Evolutionary conservation across 2,113 vertebrate genomes (phyloP).

Genomic region (Phrynosoma platyrhinos): DNA sequence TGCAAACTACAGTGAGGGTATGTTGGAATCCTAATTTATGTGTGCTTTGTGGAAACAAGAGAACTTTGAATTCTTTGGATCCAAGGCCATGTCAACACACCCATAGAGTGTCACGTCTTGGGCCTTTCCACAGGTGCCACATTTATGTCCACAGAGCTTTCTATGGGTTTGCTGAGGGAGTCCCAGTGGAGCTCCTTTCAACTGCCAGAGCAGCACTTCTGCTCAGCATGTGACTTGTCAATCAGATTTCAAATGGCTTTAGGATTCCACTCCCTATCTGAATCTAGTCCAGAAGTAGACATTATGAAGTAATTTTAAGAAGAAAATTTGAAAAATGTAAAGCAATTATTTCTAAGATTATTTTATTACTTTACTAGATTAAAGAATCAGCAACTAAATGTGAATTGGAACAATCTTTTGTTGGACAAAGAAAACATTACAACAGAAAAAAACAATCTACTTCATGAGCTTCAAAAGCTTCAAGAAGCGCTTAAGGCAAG

Average conservation of each 20-base stretch:
- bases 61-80: no score
- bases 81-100: no score
- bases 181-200: background rate
- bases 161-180: background rate
- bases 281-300: background rate
- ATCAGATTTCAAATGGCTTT: background rate
- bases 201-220: background rate
- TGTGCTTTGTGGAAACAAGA: no score
- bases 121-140: no score
- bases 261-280: background rate
- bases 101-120: no score
- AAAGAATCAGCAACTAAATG: conserved; percentile 78
- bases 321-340: background rate
- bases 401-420: conserved; percentile 75
- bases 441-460: conserved; percentile 71
- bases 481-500: conserved; percentile 81
- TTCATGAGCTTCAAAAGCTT: conserved; percentile 73
- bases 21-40: no score
- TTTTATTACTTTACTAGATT: conserved; percentile 73
- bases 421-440: conserved; percentile 80
- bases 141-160: no score
- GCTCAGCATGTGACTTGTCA: background rate
- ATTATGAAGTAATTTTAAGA: background rate
- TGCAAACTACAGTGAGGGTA: no score
- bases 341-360: conserved; percentile 3